Base-by-base conservation (phyloP, 2,888 invertebrate genomes). In the Ennomos erosarius region DNA sequence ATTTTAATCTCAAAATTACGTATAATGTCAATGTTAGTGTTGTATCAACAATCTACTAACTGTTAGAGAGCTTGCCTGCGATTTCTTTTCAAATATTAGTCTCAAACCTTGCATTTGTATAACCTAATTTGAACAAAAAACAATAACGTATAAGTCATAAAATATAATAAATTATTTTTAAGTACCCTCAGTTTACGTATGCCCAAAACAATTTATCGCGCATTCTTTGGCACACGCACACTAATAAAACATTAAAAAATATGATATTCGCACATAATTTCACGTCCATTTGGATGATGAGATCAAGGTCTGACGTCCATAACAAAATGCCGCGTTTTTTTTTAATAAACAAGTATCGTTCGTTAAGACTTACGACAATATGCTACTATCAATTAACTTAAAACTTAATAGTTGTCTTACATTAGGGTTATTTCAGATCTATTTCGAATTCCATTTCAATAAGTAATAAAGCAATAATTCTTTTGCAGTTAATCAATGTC, bases 151-250 rank as follows among this genome's bases (percentile, higher is more conserved):
- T 26, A 26, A 26, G 1, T 6, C 3, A 6, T 26, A 4, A 26
- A 26, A 26, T 6, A 26, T 6, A 26, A 26, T 26, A 55, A 44
- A 39, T 39, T 9, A 44, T 42, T 39, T 38, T 44, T 12, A 26
- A 51, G 16, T 26, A 26, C 9, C 44, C 33, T 42, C 40, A n/a
- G 38, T 35, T 16, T 38, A 52, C 43, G 52, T 35, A 51, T 43
- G 42, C 54, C 35, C 39, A 51, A 42, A 57, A 59, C 8, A 51
- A 43, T 16, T 48, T 42, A 38, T 42, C 44, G 43, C 46, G 55
- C 59, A 55, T 51, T 55, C 55, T 60, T 60, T 60, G 62, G 57
- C 54, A 65, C 57, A 47, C 42, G 39, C 51, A 26, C 55, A 48
- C 49, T 47, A 50, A 60, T 54, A 53, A 46, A 38, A 51, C 38